A percentile compares a stretch with the other conserved stretches of the same genome.
Evolutionary conservation across 2,888 invertebrate species (phyloP).

Genomic region (Poecilus cupreus): DNA sequence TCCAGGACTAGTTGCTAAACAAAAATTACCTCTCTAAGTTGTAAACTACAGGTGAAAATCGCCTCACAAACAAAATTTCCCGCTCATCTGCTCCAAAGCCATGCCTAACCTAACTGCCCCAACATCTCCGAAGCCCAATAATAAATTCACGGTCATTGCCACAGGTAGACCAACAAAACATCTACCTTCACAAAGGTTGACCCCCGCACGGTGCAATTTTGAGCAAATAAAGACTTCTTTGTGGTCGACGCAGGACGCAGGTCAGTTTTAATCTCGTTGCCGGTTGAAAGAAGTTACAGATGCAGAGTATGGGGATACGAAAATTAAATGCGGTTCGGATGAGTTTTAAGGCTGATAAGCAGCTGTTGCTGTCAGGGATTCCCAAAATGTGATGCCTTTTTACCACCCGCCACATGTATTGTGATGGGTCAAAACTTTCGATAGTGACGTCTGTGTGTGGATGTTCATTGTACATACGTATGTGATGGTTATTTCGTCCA

Average conservation of each 20-base stretch:
- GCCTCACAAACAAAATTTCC: neutral
- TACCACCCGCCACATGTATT: no score
- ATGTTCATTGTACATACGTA: no score
- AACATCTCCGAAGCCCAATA: neutral
- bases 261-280: constrained; percentile 16
- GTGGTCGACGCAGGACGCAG: constrained; percentile 4
- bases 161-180: constrained; percentile 19
- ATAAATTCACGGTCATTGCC: constrained; percentile 25
- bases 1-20: no score
- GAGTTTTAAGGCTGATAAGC: neutral
- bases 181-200: neutral
- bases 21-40: no score
- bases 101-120: neutral
- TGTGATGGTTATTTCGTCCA: no score
- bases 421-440: no score
- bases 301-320: neutral
- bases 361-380: neutral
- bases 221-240: neutral
- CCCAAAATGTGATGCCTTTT: no score
- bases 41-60: no score
- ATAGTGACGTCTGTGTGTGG: no score
- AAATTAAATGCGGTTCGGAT: neutral
- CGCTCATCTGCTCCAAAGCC: neutral
- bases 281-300: constrained; percentile 16
- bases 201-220: constrained; percentile 11